These are phyloP conservation scores for Hesperia comma DNA, from an alignment of 2,888 invertebrate species.

Conservation along the genomic window DNA sequence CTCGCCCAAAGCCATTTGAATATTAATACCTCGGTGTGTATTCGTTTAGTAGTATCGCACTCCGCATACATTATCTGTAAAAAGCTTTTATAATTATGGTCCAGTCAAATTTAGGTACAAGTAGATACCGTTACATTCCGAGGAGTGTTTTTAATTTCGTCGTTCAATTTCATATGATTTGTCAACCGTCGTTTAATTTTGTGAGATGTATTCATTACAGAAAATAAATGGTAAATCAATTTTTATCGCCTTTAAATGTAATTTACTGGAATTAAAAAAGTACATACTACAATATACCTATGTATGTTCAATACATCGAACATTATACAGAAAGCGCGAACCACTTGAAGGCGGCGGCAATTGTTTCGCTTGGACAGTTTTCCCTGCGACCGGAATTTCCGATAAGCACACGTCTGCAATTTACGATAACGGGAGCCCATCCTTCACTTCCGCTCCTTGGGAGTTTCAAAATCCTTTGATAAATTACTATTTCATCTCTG, in stretches of 20 bases:
- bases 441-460: conserved; percentile 70
- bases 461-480: conserved; percentile 79
- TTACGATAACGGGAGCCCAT: conserved; percentile 69
- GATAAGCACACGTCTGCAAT: conserved; percentile 62
- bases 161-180: neutral
- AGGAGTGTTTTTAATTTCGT: neutral
- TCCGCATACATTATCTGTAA: conserved; percentile 66
- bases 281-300: neutral
- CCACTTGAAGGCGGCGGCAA: conserved; percentile 9
- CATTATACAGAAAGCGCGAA: neutral
- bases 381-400: conserved; percentile 45
- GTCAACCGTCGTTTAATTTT: no score
- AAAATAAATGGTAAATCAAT: no score
- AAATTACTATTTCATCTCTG: conserved; percentile 82
- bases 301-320: no score
- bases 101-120: neutral
- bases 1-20: conserved; percentile 72
- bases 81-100: conserved; percentile 55
- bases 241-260: neutral
- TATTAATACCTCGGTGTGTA: conserved; percentile 71
- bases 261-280: neutral
- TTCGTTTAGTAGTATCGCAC: conserved; percentile 62
- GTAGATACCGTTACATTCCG: neutral
- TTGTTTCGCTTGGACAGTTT: conserved; percentile 30
- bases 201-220: no score